Percentiles rank a stretch among this genome's conserved stretches.
phyloP scores from a whole-genome alignment of 2,113 vertebrate genomes.

The Engystomops pustulosus region DNA sequence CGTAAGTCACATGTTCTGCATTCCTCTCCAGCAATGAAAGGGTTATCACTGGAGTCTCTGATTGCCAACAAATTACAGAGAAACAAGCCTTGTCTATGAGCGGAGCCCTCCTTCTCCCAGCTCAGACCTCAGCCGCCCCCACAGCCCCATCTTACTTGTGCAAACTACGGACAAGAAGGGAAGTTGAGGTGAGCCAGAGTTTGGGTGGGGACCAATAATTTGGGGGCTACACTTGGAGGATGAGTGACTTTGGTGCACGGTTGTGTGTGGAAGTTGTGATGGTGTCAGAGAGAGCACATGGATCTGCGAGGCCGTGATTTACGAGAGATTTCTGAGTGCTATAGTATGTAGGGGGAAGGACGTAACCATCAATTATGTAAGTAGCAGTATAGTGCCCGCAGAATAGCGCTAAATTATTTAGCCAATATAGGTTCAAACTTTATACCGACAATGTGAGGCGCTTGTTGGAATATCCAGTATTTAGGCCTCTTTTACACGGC shows the following conservation, averaged over 20 bases:
- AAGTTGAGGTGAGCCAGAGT: conserved; percentile 31
- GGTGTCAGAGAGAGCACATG: background rate
- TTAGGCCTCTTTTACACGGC: background rate
- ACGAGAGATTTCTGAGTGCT: background rate
- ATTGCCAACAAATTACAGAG: conserved; percentile 41
- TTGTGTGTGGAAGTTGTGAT: background rate
- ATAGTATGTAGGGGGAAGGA: background rate
- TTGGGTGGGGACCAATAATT: too few species aligned
- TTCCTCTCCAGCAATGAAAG: conserved; percentile 28
- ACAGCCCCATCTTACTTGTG: background rate
- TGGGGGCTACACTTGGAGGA: background rate
- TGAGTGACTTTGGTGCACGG: background rate
- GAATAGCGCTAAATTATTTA: background rate
- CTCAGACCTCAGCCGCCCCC: conserved; percentile 4
- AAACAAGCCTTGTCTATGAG: conserved; percentile 43
- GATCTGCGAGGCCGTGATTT: background rate
- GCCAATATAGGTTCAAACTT: too few species aligned
- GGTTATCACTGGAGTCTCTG: conserved; percentile 6
- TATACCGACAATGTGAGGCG: too few species aligned
- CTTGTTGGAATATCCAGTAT: too few species aligned
- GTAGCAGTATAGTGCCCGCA: background rate
- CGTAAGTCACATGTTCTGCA: background rate
- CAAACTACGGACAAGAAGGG: conserved; percentile 7
- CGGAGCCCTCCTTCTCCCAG: conserved; percentile 45
- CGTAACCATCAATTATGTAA: background rate